Evolutionary conservation across 2,888 invertebrate species (phyloP).

Genomic region (Lacanobia oleracea): DNA sequence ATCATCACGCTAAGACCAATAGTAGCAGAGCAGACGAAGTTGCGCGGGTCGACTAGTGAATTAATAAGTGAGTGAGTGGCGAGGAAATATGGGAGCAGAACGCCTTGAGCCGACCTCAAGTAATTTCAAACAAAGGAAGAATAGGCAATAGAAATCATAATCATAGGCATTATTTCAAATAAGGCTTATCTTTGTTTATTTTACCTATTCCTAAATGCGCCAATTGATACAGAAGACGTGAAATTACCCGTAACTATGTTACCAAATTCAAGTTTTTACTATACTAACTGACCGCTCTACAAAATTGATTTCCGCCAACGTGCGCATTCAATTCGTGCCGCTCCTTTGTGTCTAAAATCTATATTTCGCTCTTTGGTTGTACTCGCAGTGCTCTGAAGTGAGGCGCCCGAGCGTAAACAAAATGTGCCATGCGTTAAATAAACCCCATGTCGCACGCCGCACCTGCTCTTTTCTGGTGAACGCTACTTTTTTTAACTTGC

Average conservation of each 20-base stretch:
- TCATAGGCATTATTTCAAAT: background rate
- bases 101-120: background rate
- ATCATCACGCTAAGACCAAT: too few species aligned
- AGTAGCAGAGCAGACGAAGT: too few species aligned
- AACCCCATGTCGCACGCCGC: constrained; percentile 41
- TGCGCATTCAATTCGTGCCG: constrained; percentile 38
- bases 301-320: constrained; percentile 39
- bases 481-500: constrained; percentile 17
- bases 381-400: constrained; percentile 68
- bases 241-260: constrained; percentile 16
- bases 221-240: constrained; percentile 14
- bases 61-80: too few species aligned
- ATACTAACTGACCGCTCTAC: constrained; percentile 16
- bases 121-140: background rate
- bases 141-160: too few species aligned
- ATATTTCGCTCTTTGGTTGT: constrained; percentile 48
- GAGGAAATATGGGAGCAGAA: background rate
- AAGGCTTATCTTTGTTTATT: too few species aligned
- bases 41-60: too few species aligned
- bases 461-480: constrained; percentile 26
- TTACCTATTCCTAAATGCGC: constrained; percentile 7
- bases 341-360: constrained; percentile 54
- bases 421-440: constrained; percentile 56
- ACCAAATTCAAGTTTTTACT: constrained; percentile 37
- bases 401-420: constrained; percentile 68